Percentiles rank a stretch among this genome's conserved stretches.
phyloP scores from a whole-genome alignment of 2,797 vertebrate genomes.

The Onychomys arenicola region DNA sequence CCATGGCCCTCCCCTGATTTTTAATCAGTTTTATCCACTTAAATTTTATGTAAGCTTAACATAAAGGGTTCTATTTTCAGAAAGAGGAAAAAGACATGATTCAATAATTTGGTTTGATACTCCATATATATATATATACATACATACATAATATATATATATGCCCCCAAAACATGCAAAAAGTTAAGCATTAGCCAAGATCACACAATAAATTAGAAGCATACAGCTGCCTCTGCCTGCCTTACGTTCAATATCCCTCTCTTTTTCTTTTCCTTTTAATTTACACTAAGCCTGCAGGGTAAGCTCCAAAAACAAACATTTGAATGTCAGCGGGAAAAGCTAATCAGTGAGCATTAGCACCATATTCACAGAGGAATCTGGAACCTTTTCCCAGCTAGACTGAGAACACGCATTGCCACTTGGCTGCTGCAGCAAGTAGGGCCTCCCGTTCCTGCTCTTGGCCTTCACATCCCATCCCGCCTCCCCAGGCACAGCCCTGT shows the following conservation, averaged over 20 bases:
- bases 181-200: neutral
- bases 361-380: neutral
- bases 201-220: neutral
- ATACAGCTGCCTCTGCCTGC: neutral
- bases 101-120: neutral
- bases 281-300: neutral
- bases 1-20: neutral
- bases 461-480: no score
- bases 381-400: neutral
- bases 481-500: neutral
- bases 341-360: neutral
- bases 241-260: neutral
- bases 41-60: neutral
- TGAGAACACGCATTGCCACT: neutral
- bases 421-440: neutral
- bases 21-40: neutral
- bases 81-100: fast-evolving
- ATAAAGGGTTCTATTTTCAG: neutral
- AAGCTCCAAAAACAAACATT: neutral
- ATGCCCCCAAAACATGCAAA: neutral
- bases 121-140: neutral
- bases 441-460: neutral
- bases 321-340: neutral
- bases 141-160: neutral
- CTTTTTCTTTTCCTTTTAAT: neutral